Evolutionary conservation across 1,140 invertebrate species (phyloP).

Genomic region (Arctopsyche grandis): DNA sequence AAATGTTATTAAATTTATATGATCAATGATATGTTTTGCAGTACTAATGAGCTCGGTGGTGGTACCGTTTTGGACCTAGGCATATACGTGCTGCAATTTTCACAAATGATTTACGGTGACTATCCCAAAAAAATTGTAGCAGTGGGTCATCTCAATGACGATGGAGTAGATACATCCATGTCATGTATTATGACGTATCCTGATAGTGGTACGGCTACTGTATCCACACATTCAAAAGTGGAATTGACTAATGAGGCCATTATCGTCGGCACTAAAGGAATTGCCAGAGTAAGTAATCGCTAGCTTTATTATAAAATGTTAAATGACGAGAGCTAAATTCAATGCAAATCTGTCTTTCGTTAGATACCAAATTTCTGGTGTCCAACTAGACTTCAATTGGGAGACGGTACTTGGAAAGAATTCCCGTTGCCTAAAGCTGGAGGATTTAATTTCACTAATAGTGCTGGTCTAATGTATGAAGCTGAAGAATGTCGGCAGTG

Average conservation of each 20-base stretch:
- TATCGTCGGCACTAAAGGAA: slow-evolving; percentile 75
- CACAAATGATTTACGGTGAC: slow-evolving; percentile 75
- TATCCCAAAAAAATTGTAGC: slow-evolving; percentile 72
- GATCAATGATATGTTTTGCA: slow-evolving; percentile 55
- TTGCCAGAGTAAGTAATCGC: slow-evolving; percentile 65
- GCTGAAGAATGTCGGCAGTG: slow-evolving; percentile 77
- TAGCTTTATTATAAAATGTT: slow-evolving; percentile 40
- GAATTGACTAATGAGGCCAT: slow-evolving; percentile 71
- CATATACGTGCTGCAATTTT: slow-evolving; percentile 82
- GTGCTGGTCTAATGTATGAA: slow-evolving; percentile 77
- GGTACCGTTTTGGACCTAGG: slow-evolving; percentile 86
- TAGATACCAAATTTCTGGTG: slow-evolving; percentile 62
- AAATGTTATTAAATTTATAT: not conserved
- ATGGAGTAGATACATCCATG: slow-evolving; percentile 76
- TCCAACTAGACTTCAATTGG: slow-evolving; percentile 57
- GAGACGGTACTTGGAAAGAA: slow-evolving; percentile 64
- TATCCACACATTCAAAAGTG: slow-evolving; percentile 67
- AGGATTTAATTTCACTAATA: slow-evolving; percentile 73
- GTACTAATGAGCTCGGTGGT: slow-evolving; percentile 76
- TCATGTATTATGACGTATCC: slow-evolving; percentile 73
- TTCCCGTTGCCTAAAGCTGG: slow-evolving; percentile 65
- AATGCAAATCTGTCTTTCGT: slow-evolving; percentile 34
- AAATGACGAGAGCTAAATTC: too few species aligned
- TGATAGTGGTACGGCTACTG: slow-evolving; percentile 71
- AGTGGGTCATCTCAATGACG: slow-evolving; percentile 72